phyloP scores from a whole-genome alignment of 2,113 vertebrate genomes.

The Gymnarchus niloticus region DNA sequence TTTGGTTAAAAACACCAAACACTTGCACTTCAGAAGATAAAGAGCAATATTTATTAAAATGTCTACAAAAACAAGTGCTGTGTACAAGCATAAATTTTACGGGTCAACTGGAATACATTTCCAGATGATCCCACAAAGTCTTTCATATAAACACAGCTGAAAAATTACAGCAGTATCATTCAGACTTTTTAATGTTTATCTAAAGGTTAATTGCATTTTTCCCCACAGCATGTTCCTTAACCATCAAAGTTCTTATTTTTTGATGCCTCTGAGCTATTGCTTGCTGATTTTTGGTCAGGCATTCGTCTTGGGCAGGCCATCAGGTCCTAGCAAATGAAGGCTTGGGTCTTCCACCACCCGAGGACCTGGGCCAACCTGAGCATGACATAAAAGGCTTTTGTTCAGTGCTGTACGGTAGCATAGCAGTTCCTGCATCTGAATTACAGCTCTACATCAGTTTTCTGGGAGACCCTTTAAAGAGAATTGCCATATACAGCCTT shows the following conservation, averaged over 20 bases:
- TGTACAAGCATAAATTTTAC: background rate
- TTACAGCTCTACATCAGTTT: background rate
- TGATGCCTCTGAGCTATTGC: background rate
- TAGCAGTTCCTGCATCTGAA: background rate
- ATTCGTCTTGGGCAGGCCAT: conserved; percentile 53
- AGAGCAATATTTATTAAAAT: background rate
- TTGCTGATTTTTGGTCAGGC: conserved; percentile 24
- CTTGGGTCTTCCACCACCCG: conserved; percentile 50
- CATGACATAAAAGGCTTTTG: background rate
- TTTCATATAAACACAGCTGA: background rate
- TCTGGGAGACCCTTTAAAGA: background rate
- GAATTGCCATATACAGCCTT: background rate
- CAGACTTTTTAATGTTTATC: background rate
- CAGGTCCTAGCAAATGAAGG: conserved; percentile 61
- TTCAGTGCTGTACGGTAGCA: background rate
- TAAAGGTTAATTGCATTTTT: background rate
- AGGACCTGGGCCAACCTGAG: conserved; percentile 71
- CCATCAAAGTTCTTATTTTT: background rate
- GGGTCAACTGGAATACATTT: background rate
- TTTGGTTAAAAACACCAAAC: background rate
- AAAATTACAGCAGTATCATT: background rate
- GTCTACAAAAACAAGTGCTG: background rate
- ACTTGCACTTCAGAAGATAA: background rate
- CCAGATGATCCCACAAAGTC: background rate
- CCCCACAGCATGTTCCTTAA: background rate